These are phyloP conservation scores for Sander lucioperca DNA, from an alignment of 2,113 vertebrate species.

Conservation along the genomic window DNA sequence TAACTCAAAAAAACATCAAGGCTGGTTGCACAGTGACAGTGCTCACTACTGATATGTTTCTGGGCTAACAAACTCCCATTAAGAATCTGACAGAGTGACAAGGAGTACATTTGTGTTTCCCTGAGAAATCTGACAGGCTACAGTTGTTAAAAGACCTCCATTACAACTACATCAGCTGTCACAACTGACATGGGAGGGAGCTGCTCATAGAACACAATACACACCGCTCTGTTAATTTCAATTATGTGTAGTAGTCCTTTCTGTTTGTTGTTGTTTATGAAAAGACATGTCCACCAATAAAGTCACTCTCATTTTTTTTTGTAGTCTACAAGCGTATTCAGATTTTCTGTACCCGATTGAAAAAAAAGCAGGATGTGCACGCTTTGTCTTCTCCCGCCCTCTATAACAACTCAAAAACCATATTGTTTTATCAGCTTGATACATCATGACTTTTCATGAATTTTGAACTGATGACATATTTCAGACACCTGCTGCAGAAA, in stretches of 20 bases:
- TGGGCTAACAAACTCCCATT: slow-evolving; percentile 70
- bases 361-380: neutral
- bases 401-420: neutral
- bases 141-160: slow-evolving; percentile 71
- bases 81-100: slow-evolving; percentile 75
- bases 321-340: neutral
- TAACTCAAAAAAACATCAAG: slow-evolving; percentile 56
- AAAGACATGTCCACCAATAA: neutral
- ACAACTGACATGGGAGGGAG: slow-evolving; percentile 48
- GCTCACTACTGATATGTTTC: slow-evolving; percentile 50
- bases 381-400: neutral
- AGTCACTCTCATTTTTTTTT: neutral
- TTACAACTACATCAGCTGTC: slow-evolving; percentile 71
- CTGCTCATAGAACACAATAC: slow-evolving; percentile 28
- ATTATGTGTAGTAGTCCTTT: neutral
- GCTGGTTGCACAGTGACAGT: slow-evolving; percentile 60
- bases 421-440: neutral
- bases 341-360: neutral
- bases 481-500: neutral
- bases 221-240: slow-evolving; percentile 5
- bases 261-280: neutral
- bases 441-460: neutral
- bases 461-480: neutral
- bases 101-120: slow-evolving; percentile 73
- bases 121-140: slow-evolving; percentile 71